Base-by-base conservation (phyloP, 2,888 invertebrate species). In the Nemoura dubitans region DNA sequence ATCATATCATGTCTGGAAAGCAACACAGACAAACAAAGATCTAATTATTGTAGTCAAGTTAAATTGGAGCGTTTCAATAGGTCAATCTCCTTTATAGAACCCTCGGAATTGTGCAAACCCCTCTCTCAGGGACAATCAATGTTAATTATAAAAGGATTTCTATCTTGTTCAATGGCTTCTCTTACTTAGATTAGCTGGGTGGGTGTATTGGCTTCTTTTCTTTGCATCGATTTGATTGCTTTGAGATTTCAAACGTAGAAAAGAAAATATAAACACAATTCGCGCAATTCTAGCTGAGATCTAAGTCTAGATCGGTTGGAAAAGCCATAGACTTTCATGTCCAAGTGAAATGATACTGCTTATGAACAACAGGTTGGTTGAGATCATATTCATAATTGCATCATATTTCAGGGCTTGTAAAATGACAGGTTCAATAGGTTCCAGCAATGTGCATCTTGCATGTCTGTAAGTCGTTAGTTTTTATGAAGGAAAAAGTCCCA, bases 1-100 rank as follows among this genome's bases (percentile, higher is more conserved):
- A 96, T 92, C 97, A 98, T 97, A 91, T 97, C 96, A 0, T 96
- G 95, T 83, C 97, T 97, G 90, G 87, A 90, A 89, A 88, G 36
- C n/a, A 80, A 87, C 84, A 87, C 1, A 36, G 30, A 36, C 36
- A 36, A 36, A 36, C 36, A n/a, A n/a, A n/a, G n/a, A 36, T 36
- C 10, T 36, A 36, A 36, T 36, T n/a, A 6, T 59, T 36, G 36
- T 6, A 36, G 10, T 3, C 3, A 36, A 36, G 36, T 10, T 36
- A 36, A 36, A 10, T 36, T 21, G 14, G 59, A 59, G 14, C 59
- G 10, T 21, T 59, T 59, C 59, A 10, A 59, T 59, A 59, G 16
- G 36, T 36, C 36, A 36, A 59, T 10, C 59, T 7, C 21, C 21
- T 59, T 59, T 59, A n/a, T n/a, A 59, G 21, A 59, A 59, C 59